phyloP scores from a whole-genome alignment of 1,140 invertebrate species.

The Elymnias hypermnestra region DNA sequence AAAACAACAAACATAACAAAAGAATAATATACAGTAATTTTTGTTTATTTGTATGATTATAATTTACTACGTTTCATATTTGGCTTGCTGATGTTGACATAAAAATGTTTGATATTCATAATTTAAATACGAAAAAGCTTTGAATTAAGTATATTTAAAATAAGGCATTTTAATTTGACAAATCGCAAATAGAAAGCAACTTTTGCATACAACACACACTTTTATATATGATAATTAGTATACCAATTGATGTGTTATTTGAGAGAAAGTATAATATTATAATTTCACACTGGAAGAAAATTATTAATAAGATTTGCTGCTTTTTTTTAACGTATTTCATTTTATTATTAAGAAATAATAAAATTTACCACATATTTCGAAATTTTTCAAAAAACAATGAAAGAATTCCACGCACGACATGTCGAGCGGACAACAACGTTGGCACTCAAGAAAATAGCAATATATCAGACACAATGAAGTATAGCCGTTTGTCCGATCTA shows the following conservation, averaged over 20 bases:
- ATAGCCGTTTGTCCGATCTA: constrained; percentile 20
- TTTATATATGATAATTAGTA: background rate
- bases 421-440: constrained; percentile 4
- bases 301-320: too few relatives aligned
- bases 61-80: background rate
- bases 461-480: constrained; percentile 3
- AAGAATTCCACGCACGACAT: constrained; percentile 26
- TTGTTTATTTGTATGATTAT: background rate
- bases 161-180: too few relatives aligned
- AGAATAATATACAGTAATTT: background rate
- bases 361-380: constrained; percentile 27
- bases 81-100: background rate
- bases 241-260: too few relatives aligned
- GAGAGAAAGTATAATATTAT: too few relatives aligned
- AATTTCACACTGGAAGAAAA: too few relatives aligned
- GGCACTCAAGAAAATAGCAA: constrained; percentile 1
- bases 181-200: too few relatives aligned
- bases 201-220: too few relatives aligned
- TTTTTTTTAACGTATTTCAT: too few relatives aligned
- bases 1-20: background rate
- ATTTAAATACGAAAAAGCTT: too few relatives aligned
- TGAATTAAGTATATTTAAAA: too few relatives aligned
- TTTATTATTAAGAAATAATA: too few relatives aligned
- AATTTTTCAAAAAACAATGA: constrained; percentile 19
- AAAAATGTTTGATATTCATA: too few relatives aligned